Percentiles rank a stretch among this genome's conserved stretches.
Evolutionary conservation across 2,888 invertebrate species (phyloP).

Genomic region (Perithous albicinctus): DNA sequence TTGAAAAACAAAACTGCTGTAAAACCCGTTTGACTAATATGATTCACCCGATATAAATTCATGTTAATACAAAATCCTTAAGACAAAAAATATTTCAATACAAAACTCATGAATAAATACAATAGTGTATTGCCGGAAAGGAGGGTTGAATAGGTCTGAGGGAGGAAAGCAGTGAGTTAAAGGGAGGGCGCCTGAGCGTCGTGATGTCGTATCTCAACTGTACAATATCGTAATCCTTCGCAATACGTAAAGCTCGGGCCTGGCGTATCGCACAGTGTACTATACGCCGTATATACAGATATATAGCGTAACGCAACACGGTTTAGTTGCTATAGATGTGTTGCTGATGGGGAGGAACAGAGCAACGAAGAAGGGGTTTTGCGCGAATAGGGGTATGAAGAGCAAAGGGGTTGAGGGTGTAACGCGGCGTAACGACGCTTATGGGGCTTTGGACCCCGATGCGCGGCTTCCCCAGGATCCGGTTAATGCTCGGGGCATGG

Average conservation of each 20-base stretch:
- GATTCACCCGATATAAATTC: not conserved
- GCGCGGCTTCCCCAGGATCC: conserved; percentile 76
- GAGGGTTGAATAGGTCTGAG: conserved; percentile 25
- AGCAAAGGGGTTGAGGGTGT: conserved; percentile 64
- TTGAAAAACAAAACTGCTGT: too few species aligned
- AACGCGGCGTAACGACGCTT: conserved; percentile 79
- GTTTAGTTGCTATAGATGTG: conserved; percentile 16
- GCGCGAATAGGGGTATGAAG: not conserved
- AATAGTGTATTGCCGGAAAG: not conserved
- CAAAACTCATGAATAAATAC: not conserved
- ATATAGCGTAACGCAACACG: conserved; percentile 6
- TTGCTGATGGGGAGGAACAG: conserved; percentile 24
- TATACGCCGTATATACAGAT: not conserved
- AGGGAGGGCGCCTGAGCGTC: conserved; percentile 59
- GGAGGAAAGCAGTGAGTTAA: conserved; percentile 42
- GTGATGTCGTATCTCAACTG: conserved; percentile 72
- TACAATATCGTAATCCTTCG: conserved; percentile 77
- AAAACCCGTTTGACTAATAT: too few species aligned
- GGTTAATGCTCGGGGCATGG: conserved; percentile 77
- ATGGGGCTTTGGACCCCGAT: conserved; percentile 77
- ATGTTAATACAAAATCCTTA: not conserved
- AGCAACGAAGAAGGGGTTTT: conserved; percentile 19
- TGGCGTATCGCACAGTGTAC: conserved; percentile 66
- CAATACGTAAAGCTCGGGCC: conserved; percentile 73
- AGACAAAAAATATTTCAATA: not conserved